Evolutionary conservation across 2,797 vertebrate genomes (phyloP).

Genomic region (Kryptopterus vitreolus): DNA sequence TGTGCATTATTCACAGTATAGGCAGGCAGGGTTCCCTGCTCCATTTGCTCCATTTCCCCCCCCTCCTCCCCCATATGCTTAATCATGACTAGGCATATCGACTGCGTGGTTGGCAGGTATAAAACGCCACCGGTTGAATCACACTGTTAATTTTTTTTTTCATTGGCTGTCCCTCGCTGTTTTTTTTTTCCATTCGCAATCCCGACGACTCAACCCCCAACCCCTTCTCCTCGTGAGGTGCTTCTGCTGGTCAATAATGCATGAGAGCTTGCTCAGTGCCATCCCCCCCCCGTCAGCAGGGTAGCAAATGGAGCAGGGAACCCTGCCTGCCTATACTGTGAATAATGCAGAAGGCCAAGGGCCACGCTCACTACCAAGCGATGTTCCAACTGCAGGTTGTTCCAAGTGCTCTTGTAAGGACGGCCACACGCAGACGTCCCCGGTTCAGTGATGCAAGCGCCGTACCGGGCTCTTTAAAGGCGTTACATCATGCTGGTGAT

Average conservation of each 20-base stretch:
- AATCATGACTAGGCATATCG: constrained; percentile 41
- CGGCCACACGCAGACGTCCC: constrained; percentile 28
- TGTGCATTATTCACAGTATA: no score
- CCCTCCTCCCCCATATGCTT: constrained; percentile 37
- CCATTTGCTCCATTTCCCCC: constrained; percentile 37
- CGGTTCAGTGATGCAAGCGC: constrained; percentile 18
- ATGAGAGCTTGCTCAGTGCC: constrained; percentile 74
- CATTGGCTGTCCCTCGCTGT: neutral
- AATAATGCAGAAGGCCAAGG: constrained; percentile 73
- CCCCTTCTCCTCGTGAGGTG: constrained; percentile 50
- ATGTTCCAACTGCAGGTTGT: constrained; percentile 47
- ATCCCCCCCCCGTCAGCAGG: constrained; percentile 65
- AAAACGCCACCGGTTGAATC: constrained; percentile 37
- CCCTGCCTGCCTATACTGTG: constrained; percentile 68
- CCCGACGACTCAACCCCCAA: no score
- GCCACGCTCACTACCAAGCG: constrained; percentile 49
- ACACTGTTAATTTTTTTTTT: constrained; percentile 35
- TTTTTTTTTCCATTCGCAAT: constrained; percentile 39
- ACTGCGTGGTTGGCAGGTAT: constrained; percentile 34
- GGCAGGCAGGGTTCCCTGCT: no score
- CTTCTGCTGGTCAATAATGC: constrained; percentile 72
- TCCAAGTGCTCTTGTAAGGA: constrained; percentile 47
- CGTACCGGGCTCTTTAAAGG: constrained; percentile 23
- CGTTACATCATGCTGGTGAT: neutral
- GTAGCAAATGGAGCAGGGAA: constrained; percentile 70